Evolutionary conservation across 1,140 invertebrate species (phyloP), one percentile per base, ranked within the genome.

Genomic region (Camponotus floridanus): DNA sequence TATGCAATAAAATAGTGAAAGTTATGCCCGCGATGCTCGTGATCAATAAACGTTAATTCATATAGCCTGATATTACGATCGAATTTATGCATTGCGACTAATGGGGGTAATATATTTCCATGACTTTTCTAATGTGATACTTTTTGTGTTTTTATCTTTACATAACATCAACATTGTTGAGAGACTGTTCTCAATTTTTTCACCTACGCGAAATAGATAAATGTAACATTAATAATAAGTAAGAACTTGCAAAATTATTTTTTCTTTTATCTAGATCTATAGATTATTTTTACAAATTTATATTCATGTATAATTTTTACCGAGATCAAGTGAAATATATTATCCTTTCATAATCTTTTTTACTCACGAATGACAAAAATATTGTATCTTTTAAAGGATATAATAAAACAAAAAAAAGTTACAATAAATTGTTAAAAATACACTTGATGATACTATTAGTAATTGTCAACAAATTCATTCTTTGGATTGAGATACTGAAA

Each of bases 41-140:
- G 79, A 83, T 83, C 68, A 83, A 83, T 83, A 83, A 83, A 83
- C 68, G 79, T 83, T 83, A 83, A 83, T 83, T 83, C 79, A 73
- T 48, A 48, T n/a, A 61, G 11, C 79, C 68, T 57, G 79, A 83
- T 83, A 83, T 83, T 83, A 83, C 79, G 68, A 74, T 83, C 68
- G 79, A 83, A 83, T 83, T 83, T 83, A 83, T 74, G 79, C 68
- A 83, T 83, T 73, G 57, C 79, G 79, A 83, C 79, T 83, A 83
- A 83, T 83, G 57, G 68, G 39, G 39, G 33, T 62, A 83, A 83
- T 83, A 74, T 61, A 80, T 70, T 70, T 67, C 65, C 48, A 78
- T 31, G 74, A 18, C 3, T 15, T 51, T 64, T 45, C 36, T 62
- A 67, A 31, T 21, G 18, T 3, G 39, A 39, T 11, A 33, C 7